Evolutionary conservation across 2,888 invertebrate species (phyloP).

Genomic region (Tetanocera ferruginea): DNA sequence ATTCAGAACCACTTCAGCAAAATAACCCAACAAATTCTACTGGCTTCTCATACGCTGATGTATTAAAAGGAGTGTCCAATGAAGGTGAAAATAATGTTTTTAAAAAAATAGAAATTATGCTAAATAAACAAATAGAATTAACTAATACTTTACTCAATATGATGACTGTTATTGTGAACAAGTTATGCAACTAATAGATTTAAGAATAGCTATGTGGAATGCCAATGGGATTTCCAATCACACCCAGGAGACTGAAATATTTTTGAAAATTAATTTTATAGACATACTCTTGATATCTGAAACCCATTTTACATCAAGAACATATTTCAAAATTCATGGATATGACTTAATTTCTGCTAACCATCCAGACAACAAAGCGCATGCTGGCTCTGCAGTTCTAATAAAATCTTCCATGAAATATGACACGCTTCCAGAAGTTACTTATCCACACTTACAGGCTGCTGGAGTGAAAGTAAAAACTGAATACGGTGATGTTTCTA

Average conservation of each 20-base stretch:
- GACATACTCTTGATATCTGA: no score
- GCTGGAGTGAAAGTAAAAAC: neutral
- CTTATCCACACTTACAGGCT: neutral
- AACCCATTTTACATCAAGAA: no score
- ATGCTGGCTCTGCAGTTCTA: conserved; percentile 18
- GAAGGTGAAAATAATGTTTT: neutral
- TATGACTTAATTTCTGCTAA: neutral
- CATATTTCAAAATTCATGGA: neutral
- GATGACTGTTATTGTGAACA: neutral
- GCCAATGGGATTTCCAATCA: conserved; percentile 4
- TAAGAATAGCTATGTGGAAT: neutral
- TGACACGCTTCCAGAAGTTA: conserved; percentile 1
- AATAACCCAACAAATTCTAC: no score
- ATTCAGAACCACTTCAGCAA: no score
- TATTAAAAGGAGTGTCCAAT: no score
- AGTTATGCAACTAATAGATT: neutral
- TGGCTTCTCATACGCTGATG: no score
- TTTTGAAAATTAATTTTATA: no score
- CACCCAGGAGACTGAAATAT: no score
- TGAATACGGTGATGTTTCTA: no score
- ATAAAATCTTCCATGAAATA: conserved; percentile 19
- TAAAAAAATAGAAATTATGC: no score
- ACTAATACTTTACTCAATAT: neutral
- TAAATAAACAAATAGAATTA: no score
- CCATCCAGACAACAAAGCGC: conserved; percentile 25